Conservation (phyloP, 2,888 invertebrate genomes). For the Cybosia mesomella region DNA sequence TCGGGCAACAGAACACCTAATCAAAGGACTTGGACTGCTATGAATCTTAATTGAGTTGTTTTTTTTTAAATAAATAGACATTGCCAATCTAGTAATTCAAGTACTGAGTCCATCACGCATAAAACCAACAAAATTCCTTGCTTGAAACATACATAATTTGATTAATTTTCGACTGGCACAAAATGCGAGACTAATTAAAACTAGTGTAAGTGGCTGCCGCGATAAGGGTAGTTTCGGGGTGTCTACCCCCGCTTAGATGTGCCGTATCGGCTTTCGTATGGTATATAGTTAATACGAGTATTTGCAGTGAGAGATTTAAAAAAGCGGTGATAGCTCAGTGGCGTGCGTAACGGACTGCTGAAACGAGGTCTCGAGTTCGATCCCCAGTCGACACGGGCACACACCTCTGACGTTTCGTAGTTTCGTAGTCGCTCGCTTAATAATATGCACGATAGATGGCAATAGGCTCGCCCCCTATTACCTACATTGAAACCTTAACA, state of each 20-base stretch:
- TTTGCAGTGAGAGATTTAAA: constrained; percentile 43
- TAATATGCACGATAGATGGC: too few relatives aligned
- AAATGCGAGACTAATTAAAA: constrained; percentile 84
- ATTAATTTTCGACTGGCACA: constrained; percentile 85
- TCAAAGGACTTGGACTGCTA: too few relatives aligned
- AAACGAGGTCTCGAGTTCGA: too few relatives aligned
- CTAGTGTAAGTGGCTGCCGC: constrained; percentile 83
- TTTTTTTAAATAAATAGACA: background rate
- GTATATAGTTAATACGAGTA: constrained; percentile 34
- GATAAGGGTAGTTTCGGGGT: constrained; percentile 78
- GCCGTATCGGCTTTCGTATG: constrained; percentile 59
- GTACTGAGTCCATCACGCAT: constrained; percentile 29
- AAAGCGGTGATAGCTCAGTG: too few relatives aligned
- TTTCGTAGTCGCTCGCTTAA: too few relatives aligned
- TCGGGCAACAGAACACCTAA: too few relatives aligned
- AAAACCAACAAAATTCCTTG: constrained; percentile 61
- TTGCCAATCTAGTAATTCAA: background rate
- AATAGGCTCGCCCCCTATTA: too few relatives aligned
- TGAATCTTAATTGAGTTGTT: too few relatives aligned
- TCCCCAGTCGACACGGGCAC: too few relatives aligned
- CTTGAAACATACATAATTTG: constrained; percentile 79
- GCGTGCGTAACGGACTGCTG: too few relatives aligned
- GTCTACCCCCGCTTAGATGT: constrained; percentile 61
- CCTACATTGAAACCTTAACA: too few relatives aligned
- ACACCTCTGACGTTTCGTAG: too few relatives aligned